Base-by-base conservation (phyloP, 2,888 invertebrate species). In the Sthenelais limicola region DNA sequence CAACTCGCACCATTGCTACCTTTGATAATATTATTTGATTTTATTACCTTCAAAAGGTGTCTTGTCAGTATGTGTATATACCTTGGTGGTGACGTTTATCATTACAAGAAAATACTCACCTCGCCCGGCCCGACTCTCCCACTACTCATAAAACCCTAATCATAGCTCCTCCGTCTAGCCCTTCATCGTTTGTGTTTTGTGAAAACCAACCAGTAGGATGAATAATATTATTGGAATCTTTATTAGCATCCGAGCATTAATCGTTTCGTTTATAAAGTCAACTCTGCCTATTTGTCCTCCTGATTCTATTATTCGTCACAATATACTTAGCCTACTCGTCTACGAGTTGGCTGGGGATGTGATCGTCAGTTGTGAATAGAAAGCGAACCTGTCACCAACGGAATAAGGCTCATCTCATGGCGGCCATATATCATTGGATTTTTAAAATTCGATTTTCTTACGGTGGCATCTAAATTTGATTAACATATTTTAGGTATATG, bases 21-120 rank as follows among this genome's bases (percentile, higher is more conserved):
- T 56, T 56, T 56, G 56, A 56, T 56, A 56, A 56, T 56, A 56
- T 56, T 56, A 56, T 56, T 56, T 56, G 56, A 32, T 56, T 56
- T 56, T 56, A 32, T 56, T 56, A 56, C 33, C 56, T 56, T 56
- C 56, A 56, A 56, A 56, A 56, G 56, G 56, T 56, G 56, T 56
- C 56, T 28, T 56, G 26, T 24, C 56, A 18, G 56, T 15, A 18
- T 32, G n/a, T 28, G 56, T 15, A 18, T 32, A 28, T 56, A 56
- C 56, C 12, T 21, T 12, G n/a, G 28, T 56, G 56, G 24, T 32
- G 12, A 56, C 56, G 33, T 35, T 56, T 56, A 56, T 56, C 56
- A 33, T 12, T 12, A 18, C 56, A 18, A 43, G n/a, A n/a, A n/a
- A 9, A 43, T 43, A 43, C 15, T 12, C 43, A 43, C 9, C 15